These are phyloP conservation scores for Caenorhabditis inopinata DNA, from an alignment of 1,140 invertebrate genomes.

Conservation along the genomic window DNA sequence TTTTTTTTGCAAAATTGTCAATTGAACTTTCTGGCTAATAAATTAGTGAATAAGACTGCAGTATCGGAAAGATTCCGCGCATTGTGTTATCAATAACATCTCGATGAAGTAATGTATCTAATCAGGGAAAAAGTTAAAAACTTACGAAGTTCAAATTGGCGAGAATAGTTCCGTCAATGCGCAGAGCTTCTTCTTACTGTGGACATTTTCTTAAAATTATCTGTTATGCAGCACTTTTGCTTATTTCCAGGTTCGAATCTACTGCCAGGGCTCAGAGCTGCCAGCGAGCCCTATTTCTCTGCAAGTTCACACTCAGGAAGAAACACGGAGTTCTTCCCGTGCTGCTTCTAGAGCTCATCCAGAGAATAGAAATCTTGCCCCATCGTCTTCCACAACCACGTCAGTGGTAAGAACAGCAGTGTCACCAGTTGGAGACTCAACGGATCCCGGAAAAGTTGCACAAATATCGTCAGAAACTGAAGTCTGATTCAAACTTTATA, in stretches of 20 bases:
- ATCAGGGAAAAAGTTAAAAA: background rate
- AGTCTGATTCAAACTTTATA: background rate
- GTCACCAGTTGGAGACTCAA: background rate
- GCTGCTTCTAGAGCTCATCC: constrained; percentile 4
- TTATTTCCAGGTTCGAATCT: constrained; percentile 50
- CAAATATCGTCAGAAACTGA: constrained; percentile 1
- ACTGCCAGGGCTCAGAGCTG: constrained; percentile 51
- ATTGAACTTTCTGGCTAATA: no score
- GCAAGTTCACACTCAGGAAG: constrained; percentile 45
- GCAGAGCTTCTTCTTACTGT: no score
- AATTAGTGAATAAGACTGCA: no score
- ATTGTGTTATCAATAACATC: background rate
- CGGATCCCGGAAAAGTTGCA: background rate
- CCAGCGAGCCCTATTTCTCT: constrained; percentile 49
- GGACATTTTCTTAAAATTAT: no score
- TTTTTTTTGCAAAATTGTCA: no score
- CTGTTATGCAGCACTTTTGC: background rate
- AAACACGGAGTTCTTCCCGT: constrained; percentile 39
- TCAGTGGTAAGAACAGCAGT: background rate
- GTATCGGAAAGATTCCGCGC: no score
- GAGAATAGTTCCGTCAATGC: no score
- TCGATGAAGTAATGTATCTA: constrained; percentile 14
- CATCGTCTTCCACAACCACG: background rate
- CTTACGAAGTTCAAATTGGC: no score
- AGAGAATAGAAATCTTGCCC: background rate